These are phyloP conservation scores for Zaprionus ornatus DNA, from an alignment of 1,140 invertebrate species.

Conservation along the genomic window DNA sequence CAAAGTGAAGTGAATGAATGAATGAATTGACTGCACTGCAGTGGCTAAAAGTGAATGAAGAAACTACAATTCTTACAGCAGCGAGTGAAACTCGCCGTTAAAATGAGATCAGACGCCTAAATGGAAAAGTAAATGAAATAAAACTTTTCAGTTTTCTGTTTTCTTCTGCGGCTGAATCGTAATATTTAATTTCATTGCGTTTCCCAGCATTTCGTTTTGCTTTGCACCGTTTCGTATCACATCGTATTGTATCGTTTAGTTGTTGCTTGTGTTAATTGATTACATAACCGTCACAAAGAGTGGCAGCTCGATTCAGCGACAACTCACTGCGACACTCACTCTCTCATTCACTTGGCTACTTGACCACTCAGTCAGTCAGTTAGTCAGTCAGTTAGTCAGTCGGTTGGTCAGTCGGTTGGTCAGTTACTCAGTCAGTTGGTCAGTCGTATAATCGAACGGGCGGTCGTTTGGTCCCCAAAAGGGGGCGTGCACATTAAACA, in stretches of 20 bases:
- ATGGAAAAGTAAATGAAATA: constrained; percentile 15
- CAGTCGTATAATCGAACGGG: constrained; percentile 27
- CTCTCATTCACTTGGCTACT: constrained; percentile 15
- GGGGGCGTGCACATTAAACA: constrained; percentile 34
- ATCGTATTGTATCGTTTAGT: constrained; percentile 31
- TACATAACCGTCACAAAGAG: constrained; percentile 66
- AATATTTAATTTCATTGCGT: not conserved
- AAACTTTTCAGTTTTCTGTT: constrained; percentile 38
- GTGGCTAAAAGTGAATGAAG: not conserved
- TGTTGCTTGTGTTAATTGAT: constrained; percentile 74
- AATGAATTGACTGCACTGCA: not conserved
- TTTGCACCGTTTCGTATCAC: constrained; percentile 26
- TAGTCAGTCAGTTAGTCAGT: constrained; percentile 39
- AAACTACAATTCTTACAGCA: not conserved
- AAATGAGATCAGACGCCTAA: not conserved
- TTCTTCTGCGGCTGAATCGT: not conserved
- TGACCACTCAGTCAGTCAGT: constrained; percentile 30
- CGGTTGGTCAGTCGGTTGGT: constrained; percentile 13
- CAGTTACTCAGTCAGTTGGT: constrained; percentile 48
- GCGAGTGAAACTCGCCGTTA: not conserved
- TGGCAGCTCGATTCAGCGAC: constrained; percentile 23
- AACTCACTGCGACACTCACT: constrained; percentile 29
- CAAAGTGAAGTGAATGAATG: constrained; percentile 22
- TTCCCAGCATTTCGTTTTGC: constrained; percentile 5
- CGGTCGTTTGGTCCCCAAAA: not conserved